phyloP scores from a whole-genome alignment of 2,797 vertebrate genomes.

The Champsocephalus esox region DNA sequence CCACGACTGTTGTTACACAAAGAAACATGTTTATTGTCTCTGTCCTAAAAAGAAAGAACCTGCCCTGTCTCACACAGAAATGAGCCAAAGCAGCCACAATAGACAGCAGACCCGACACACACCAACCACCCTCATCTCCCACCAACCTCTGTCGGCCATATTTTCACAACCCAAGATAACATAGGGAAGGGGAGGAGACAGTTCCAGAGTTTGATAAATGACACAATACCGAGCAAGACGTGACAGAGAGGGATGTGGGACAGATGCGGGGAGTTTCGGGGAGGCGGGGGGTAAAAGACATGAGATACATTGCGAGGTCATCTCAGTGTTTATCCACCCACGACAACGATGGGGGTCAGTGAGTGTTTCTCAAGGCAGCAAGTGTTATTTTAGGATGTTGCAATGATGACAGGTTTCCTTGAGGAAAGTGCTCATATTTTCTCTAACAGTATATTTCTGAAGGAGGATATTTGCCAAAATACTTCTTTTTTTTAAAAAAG shows the following conservation, averaged over 20 bases:
- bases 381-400: constrained; percentile 72
- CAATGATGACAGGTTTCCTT: constrained; percentile 68
- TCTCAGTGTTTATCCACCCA: constrained; percentile 72
- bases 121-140: constrained; percentile 44
- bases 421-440: constrained; percentile 37
- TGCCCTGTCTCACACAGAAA: constrained; percentile 56
- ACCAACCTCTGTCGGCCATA: constrained; percentile 68
- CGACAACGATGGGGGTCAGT: constrained; percentile 57
- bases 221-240: constrained; percentile 23
- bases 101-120: constrained; percentile 44
- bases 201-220: constrained; percentile 61
- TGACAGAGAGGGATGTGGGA: constrained; percentile 38
- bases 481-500: constrained; percentile 37
- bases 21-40: constrained; percentile 71
- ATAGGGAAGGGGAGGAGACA: constrained; percentile 45
- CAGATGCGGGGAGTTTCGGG: constrained; percentile 29
- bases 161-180: constrained; percentile 77
- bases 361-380: constrained; percentile 61
- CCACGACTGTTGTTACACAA: constrained; percentile 62
- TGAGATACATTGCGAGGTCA: constrained; percentile 61
- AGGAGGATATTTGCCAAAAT: constrained; percentile 45
- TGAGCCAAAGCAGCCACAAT: constrained; percentile 67
- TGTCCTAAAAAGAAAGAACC: constrained; percentile 55
- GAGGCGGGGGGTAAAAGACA: constrained; percentile 27
- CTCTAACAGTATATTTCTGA: constrained; percentile 29